Percentiles rank a stretch among this genome's conserved stretches.
These are phyloP conservation scores for Omphaloscelis lunosa DNA, from an alignment of 2,888 invertebrate species.

Conservation along the genomic window DNA sequence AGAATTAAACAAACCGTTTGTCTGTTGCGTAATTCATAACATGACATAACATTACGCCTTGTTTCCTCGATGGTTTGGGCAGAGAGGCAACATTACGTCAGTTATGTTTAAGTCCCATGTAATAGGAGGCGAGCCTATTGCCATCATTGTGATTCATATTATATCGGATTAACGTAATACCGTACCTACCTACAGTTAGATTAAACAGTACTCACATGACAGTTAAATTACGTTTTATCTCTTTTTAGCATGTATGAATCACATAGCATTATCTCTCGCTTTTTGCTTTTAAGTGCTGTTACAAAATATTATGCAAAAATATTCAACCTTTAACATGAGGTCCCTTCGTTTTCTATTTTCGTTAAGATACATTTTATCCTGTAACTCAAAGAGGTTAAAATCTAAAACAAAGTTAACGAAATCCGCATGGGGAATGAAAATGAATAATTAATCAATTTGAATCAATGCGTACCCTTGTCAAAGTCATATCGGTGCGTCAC, in stretches of 20 bases:
- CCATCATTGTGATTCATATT: not conserved
- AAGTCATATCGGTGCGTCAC: slow-evolving; percentile 34
- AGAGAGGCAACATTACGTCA: too few species aligned
- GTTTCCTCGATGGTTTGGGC: too few species aligned
- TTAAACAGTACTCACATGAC: not conserved
- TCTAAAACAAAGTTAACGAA: slow-evolving; percentile 39
- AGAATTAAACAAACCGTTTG: too few species aligned
- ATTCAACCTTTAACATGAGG: slow-evolving; percentile 7
- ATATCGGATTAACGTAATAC: not conserved
- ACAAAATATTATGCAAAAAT: slow-evolving; percentile 19
- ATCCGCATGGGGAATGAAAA: slow-evolving; percentile 44
- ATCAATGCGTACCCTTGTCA: slow-evolving; percentile 61
- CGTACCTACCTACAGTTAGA: not conserved
- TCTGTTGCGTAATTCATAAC: too few species aligned
- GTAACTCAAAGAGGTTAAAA: slow-evolving; percentile 11
- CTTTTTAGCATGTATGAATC: not conserved
- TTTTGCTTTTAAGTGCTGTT: not conserved
- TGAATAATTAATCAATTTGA: slow-evolving; percentile 57
- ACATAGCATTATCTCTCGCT: not conserved
- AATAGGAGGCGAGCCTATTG: too few species aligned
- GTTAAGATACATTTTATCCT: not conserved
- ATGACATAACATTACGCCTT: too few species aligned
- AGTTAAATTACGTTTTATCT: not conserved
- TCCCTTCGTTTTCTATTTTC: not conserved
- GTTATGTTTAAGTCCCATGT: too few species aligned